phyloP scores from a whole-genome alignment of 2,797 vertebrate species.

The Spea hammondii region DNA sequence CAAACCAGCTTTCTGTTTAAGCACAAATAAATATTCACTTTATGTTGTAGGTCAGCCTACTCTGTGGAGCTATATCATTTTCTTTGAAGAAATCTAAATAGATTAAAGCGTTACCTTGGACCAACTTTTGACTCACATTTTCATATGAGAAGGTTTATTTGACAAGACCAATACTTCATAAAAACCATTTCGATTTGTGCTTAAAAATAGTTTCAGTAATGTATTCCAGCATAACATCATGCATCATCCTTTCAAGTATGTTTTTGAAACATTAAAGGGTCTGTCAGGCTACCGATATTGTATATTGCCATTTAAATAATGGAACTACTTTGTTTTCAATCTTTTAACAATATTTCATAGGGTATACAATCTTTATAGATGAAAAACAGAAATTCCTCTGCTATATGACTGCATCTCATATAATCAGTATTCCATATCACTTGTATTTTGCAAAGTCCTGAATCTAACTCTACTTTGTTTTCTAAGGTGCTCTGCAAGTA shows the following conservation, averaged over 20 bases:
- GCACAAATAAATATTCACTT: slow-evolving; percentile 1
- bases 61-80: neutral
- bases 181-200: neutral
- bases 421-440: too few species aligned
- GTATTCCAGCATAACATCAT: neutral
- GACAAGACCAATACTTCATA: neutral
- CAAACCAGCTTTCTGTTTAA: neutral
- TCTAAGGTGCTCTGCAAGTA: too few species aligned
- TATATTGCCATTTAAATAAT: neutral
- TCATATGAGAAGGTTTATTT: neutral
- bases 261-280: neutral
- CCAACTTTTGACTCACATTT: neutral
- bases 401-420: too few species aligned
- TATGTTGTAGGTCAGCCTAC: neutral
- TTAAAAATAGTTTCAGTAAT: neutral
- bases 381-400: neutral
- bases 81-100: neutral
- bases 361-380: neutral
- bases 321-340: neutral
- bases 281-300: neutral
- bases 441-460: too few species aligned
- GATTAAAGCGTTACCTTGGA: neutral
- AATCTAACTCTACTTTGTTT: too few species aligned
- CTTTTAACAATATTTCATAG: neutral
- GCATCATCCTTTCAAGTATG: neutral